Conservation (phyloP, 2,113 vertebrate species). For the Corythornis vintsioides region DNA sequence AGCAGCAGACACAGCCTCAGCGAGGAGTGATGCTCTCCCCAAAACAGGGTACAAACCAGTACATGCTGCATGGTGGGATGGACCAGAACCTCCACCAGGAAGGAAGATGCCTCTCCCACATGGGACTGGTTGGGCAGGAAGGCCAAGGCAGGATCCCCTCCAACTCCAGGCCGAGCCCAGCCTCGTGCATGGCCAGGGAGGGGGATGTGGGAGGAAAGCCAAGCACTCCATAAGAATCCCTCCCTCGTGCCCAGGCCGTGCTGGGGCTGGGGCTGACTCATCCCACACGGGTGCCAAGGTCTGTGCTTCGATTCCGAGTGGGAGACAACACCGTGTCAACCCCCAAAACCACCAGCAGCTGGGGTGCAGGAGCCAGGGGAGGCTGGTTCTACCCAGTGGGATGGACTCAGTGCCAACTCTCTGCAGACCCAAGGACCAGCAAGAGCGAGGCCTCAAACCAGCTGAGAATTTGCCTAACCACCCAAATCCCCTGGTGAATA, state of each 20-base stretch:
- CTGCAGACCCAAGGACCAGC: neutral
- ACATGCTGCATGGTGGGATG: neutral
- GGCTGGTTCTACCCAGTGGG: neutral
- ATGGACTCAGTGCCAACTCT: neutral
- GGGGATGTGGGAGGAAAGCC: constrained; percentile 9
- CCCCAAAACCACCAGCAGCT: neutral
- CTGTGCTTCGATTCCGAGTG: constrained; percentile 10
- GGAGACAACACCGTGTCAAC: neutral
- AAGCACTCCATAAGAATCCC: constrained; percentile 7
- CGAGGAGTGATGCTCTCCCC: neutral
- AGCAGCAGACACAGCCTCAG: neutral
- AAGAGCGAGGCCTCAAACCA: neutral
- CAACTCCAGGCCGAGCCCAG: neutral
- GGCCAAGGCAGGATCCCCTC: constrained; percentile 60
- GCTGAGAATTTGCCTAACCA: neutral
- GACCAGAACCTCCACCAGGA: neutral
- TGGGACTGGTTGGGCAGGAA: constrained; percentile 63
- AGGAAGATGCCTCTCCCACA: constrained; percentile 55
- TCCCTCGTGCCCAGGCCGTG: constrained; percentile 31
- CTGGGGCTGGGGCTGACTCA: constrained; percentile 67
- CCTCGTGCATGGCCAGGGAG: constrained; percentile 46
- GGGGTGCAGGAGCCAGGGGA: neutral
- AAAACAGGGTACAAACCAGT: neutral
- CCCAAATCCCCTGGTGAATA: neutral
- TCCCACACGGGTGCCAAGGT: neutral